Evolutionary conservation across 30 jellyfish, hydroid and myxozoan genomes (phyloP).

Genomic region (Hydra vulgaris): DNA sequence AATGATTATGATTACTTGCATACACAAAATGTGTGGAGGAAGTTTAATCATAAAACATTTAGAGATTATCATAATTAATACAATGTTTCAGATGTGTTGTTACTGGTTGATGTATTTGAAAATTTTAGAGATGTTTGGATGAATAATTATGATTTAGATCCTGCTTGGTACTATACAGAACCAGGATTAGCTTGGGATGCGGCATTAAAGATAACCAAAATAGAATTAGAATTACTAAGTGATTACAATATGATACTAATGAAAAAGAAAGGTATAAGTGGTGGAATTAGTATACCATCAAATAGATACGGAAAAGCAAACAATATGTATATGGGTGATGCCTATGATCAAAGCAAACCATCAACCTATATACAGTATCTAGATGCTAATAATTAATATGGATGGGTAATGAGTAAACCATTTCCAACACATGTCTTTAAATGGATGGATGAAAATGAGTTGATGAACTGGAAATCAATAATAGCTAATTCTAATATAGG

Average conservation of each 20-base stretch:
- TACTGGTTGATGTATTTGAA: constrained; percentile 32
- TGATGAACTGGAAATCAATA: constrained; percentile 8
- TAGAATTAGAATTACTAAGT: constrained; percentile 22
- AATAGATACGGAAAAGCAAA: constrained; percentile 30
- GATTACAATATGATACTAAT: constrained; percentile 13
- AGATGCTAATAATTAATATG: constrained; percentile 63
- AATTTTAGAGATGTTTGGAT: constrained; percentile 22
- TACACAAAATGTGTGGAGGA: constrained; percentile 27
- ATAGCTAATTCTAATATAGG: too few relatives aligned
- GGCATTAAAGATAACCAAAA: constrained; percentile 29
- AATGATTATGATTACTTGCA: constrained; percentile 22
- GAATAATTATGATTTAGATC: constrained; percentile 22
- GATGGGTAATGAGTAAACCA: constrained; percentile 67
- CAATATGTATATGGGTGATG: not conserved
- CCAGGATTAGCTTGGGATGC: constrained; percentile 56
- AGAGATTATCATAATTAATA: constrained; percentile 28
- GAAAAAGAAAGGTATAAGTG: constrained; percentile 29
- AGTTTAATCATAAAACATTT: not conserved
- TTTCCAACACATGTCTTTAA: constrained; percentile 47
- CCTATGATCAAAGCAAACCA: constrained; percentile 12
- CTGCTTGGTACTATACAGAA: constrained; percentile 32
- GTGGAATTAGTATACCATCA: constrained; percentile 17
- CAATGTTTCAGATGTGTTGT: constrained; percentile 18
- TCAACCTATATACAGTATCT: constrained; percentile 24
- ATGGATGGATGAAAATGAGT: constrained; percentile 20